These are phyloP conservation scores for Germaria angustata DNA, from an alignment of 2,888 invertebrate genomes.

Conservation along the genomic window DNA sequence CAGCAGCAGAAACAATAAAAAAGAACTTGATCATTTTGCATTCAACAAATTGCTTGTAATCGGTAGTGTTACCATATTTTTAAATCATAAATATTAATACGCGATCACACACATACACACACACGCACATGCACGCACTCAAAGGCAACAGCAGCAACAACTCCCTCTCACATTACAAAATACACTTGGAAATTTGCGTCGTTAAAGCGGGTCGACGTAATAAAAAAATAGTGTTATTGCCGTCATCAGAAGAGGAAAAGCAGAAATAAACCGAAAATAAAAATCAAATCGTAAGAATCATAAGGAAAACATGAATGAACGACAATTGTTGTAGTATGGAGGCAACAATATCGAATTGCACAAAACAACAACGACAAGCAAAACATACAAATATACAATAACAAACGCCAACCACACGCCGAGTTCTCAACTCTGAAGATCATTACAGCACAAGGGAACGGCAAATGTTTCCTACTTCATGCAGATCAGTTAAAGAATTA, in stretches of 20 bases:
- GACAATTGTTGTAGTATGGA: slow-evolving; percentile 30
- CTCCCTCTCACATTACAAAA: not conserved
- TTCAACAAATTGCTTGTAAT: not conserved
- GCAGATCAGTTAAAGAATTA: slow-evolving; percentile 9
- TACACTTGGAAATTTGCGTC: slow-evolving; percentile 10
- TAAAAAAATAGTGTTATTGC: slow-evolving; percentile 58
- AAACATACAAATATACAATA: slow-evolving; percentile 26
- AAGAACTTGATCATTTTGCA: not conserved
- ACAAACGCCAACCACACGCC: slow-evolving; percentile 60
- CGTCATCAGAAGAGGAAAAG: slow-evolving; percentile 2
- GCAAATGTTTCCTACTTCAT: not conserved
- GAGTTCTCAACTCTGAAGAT: slow-evolving; percentile 24
- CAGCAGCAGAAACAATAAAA: slow-evolving; percentile 24
- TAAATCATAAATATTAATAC: slow-evolving; percentile 10
- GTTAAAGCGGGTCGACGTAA: slow-evolving; percentile 61
- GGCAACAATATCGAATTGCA: slow-evolving; percentile 27
- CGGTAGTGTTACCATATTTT: slow-evolving; percentile 49
- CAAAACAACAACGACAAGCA: slow-evolving; percentile 36
- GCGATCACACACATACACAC: slow-evolving; percentile 1
- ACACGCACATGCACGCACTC: not conserved
- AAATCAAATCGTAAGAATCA: slow-evolving; percentile 34
- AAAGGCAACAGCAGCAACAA: too few relatives aligned
- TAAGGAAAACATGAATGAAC: slow-evolving; percentile 65
- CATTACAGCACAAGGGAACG: slow-evolving; percentile 7
- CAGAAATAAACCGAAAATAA: not conserved